Conservation (phyloP, 1,140 invertebrate genomes). For the Macrotrachela quadricornifera region DNA sequence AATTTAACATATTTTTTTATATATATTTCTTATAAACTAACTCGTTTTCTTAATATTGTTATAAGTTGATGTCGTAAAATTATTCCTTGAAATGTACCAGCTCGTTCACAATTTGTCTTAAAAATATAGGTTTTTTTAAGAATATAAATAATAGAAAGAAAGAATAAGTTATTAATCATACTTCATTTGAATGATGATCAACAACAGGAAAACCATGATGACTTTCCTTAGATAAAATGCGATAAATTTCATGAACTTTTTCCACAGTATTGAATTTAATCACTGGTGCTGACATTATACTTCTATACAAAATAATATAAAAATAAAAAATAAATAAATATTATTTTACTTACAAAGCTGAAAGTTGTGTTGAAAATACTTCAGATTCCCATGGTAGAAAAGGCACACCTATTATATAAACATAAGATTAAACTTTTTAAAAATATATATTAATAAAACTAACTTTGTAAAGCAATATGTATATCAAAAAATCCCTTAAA, state of each 20-base stretch:
- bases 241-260: slow-evolving; percentile 52
- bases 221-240: slow-evolving; percentile 50
- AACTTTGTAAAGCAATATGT: slow-evolving; percentile 39
- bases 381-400: slow-evolving; percentile 69
- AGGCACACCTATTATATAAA: slow-evolving; percentile 58
- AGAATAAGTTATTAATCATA: neutral
- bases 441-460: neutral
- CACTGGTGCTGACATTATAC: slow-evolving; percentile 60
- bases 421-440: slow-evolving; percentile 12
- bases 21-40: neutral
- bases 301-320: slow-evolving; percentile 13
- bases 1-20: too few species aligned
- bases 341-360: slow-evolving; percentile 6
- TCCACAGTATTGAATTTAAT: slow-evolving; percentile 54
- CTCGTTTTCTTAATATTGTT: slow-evolving; percentile 18
- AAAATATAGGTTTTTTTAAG: slow-evolving; percentile 15
- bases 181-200: slow-evolving; percentile 32
- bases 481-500: slow-evolving; percentile 62
- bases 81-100: slow-evolving; percentile 17
- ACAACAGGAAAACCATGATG: slow-evolving; percentile 90
- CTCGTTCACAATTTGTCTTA: slow-evolving; percentile 11
- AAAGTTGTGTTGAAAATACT: slow-evolving; percentile 5
- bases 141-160: slow-evolving; percentile 14
- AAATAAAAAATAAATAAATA: neutral
- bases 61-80: slow-evolving; percentile 26